Base-by-base conservation (phyloP, 2,797 vertebrate species). In the Botia kubotai region DNA sequence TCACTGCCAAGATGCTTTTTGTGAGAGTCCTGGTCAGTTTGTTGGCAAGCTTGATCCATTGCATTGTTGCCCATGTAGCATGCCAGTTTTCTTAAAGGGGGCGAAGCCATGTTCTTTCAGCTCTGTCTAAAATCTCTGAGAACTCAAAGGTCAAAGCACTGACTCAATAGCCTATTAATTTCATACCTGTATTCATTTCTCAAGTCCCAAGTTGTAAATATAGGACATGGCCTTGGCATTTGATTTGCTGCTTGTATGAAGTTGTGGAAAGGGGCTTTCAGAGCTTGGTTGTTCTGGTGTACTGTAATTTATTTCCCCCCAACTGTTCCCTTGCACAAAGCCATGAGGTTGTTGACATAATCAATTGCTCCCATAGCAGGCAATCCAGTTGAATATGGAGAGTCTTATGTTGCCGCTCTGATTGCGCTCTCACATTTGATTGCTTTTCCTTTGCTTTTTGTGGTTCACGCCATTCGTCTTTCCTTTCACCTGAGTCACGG, bases 351-450 rank as follows among this genome's bases (percentile, higher is more conserved):
- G 66, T 76, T 62, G 72, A 83, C 79, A 67, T 74, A 81, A 83
- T 83, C 79, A 77, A 77, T 80, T 72, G 63, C 46, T 67, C 73
- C 78, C 65, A 71, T 79, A 75, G 80, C 77, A 46, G 14, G 68
- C 77, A 82, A 84, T 86, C 82, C 81, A 69, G 71, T 77, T 53
- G 78, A 66, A 82, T 74, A 74, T 71, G 69, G 71, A 67, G 77
- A 71, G 77, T 52, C 3, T 77, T 73, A 82, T 79, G 69, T 74
- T 65, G 76, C 80, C 66, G 21, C 83, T 81, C 58, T 85, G 83
- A 84, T 83, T 84, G 73, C 82, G 60, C 78, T 36, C 77, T 86
- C 71, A 81, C 77, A 67, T 85, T 74, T 84, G 79, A 82, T 83
- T 79, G 63, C 66, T 77, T 84, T 73, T 48, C 19, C 14, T 53